Evolutionary conservation across 2,888 invertebrate species (phyloP), one percentile per base, ranked within the genome.

Genomic region (Branchipolynoe longqiensis): DNA sequence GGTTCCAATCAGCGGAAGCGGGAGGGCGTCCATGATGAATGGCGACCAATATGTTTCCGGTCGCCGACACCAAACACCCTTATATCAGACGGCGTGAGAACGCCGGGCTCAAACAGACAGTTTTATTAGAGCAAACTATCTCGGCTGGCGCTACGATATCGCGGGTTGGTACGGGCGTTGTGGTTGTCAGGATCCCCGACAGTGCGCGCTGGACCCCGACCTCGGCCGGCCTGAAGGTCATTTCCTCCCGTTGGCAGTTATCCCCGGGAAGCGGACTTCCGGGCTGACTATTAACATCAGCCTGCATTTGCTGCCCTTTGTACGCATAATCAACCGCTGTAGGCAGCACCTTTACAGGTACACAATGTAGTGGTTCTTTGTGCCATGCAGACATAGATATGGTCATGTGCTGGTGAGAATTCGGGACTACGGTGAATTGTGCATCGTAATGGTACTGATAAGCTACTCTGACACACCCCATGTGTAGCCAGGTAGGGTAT

Each of bases 41-140:
- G 58, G 58, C n/a, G 58, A 58, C 58, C 58, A 58, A 58, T 58
- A 25, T 58, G 58, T 58, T 58, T n/a, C 58, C 25, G 58, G 14
- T 18, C 14, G 58, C 14, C 58, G 4, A 6, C 58, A 58, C 48
- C n/a, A 58, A n/a, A 58, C 58, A 58, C 4, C n/a, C 25, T 58
- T 58, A 58, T 58, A 58, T 58, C 58, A 58, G 4, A n/a, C n/a
- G 4, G 58, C 58, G 58, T 58, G 58, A 58, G 58, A 58, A 58
- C 14, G n/a, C 25, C 4, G n/a, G 14, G 8, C 58, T 18, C 14
- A 58, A n/a, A 25, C n/a, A n/a, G 58, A 58, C 58, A 58, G 58
- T 58, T 58, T 58, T 58, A 58, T 58, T 58, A 58, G 58, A 58
- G 58, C n/a, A 58, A 58, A 58, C 58, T 58, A n/a, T 6, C 58